These are phyloP conservation scores for Drosophila anomalipes DNA, from an alignment of 2,888 invertebrate genomes.

Conservation along the genomic window DNA sequence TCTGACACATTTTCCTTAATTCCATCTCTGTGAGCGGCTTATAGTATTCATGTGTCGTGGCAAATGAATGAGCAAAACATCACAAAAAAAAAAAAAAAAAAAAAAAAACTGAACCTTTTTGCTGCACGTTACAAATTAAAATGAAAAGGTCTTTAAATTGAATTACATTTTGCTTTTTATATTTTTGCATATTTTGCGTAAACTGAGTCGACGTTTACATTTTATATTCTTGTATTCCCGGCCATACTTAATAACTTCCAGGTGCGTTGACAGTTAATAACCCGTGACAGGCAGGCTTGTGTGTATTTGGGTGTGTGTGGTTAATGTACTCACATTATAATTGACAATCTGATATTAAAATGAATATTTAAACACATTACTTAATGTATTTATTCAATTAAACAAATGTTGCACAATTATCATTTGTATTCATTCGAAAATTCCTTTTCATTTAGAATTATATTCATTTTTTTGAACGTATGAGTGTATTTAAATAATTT, in stretches of 20 bases:
- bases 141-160: constrained; percentile 51
- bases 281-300: constrained; percentile 30
- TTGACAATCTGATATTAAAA: constrained; percentile 18
- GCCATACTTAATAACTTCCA: constrained; percentile 29
- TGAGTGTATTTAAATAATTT: background rate
- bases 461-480: too few relatives aligned
- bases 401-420: background rate
- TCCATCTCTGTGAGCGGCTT: constrained; percentile 35
- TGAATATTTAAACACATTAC: background rate
- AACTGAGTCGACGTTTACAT: constrained; percentile 16
- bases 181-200: constrained; percentile 8
- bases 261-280: constrained; percentile 52
- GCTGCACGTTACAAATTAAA: constrained; percentile 35
- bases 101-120: constrained; percentile 14
- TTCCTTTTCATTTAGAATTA: too few relatives aligned
- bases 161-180: constrained; percentile 45
- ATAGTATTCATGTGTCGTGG: constrained; percentile 5
- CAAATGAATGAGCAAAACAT: constrained; percentile 20
- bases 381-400: constrained; percentile 7
- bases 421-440: background rate
- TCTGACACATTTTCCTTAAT: constrained; percentile 50
- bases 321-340: constrained; percentile 8
- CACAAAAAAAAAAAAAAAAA: background rate
- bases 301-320: constrained; percentile 7
- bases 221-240: constrained; percentile 32